Evolutionary conservation across 2,888 invertebrate genomes (phyloP).

Genomic region (Lucinisca nassula): DNA sequence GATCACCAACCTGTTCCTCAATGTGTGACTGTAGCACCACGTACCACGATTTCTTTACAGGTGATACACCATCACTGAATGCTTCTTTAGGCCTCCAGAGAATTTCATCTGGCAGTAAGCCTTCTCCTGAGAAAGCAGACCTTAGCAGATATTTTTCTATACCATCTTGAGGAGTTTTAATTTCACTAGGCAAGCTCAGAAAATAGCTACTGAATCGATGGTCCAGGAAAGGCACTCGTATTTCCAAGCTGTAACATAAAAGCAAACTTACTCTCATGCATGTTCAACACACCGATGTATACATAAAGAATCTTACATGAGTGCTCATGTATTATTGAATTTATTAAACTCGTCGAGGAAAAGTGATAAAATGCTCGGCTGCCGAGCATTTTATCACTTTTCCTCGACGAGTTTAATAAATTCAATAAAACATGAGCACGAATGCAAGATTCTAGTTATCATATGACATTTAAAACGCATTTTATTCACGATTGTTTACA

Average conservation of each 20-base stretch:
- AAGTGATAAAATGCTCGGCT: too few relatives aligned
- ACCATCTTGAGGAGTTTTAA: constrained; percentile 93
- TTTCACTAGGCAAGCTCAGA: constrained; percentile 91
- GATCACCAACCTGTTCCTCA: constrained; percentile 79
- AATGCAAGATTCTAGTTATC: too few relatives aligned
- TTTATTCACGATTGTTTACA: too few relatives aligned
- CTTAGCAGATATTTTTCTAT: constrained; percentile 96
- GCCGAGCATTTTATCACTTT: too few relatives aligned
- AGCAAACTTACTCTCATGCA: too few relatives aligned
- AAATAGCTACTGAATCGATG: constrained; percentile 95
- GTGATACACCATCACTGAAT: constrained; percentile 89
- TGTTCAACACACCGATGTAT: too few relatives aligned
- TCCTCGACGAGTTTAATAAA: too few relatives aligned
- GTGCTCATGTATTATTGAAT: too few relatives aligned
- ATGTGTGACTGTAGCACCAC: constrained; percentile 84
- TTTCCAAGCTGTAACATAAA: constrained; percentile 82
- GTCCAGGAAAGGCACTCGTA: constrained; percentile 96
- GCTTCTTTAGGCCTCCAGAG: constrained; percentile 97
- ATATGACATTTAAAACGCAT: too few relatives aligned
- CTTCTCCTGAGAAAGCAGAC: constrained; percentile 93
- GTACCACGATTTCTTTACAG: constrained; percentile 84
- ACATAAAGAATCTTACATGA: too few relatives aligned
- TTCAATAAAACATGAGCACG: too few relatives aligned
- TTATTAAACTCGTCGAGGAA: too few relatives aligned
- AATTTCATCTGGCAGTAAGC: constrained; percentile 94